phyloP scores from a whole-genome alignment of 1,140 invertebrate genomes.

The fruit fly (Drosophila melanogaster) region Release_6_plus_ISO1_MT NT_037436.4:18331001-18331500 shows the following conservation, averaged over 20 bases:
- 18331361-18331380: too few relatives aligned
- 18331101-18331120: constrained; percentile 61
- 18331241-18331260: constrained; percentile 57
- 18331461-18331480: neutral
- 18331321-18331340: neutral
- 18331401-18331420: neutral
- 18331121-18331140: constrained; percentile 18
- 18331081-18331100: constrained; percentile 68
- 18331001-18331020: constrained; percentile 65
- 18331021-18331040: constrained; percentile 66
- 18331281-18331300: too few relatives aligned
- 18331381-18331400: neutral
- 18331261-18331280: constrained; percentile 38
- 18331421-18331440: too few relatives aligned
- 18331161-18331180: constrained; percentile 74
- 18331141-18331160: constrained; percentile 62
- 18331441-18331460: neutral
- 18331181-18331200: constrained; percentile 54
- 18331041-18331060: constrained; percentile 65
- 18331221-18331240: constrained; percentile 69
- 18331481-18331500: neutral
- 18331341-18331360: too few relatives aligned
- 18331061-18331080: constrained; percentile 48
- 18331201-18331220: neutral
- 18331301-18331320: too few relatives aligned